These are phyloP conservation scores for Hypomecis punctinalis DNA, from an alignment of 2,888 invertebrate genomes.

Conservation along the genomic window DNA sequence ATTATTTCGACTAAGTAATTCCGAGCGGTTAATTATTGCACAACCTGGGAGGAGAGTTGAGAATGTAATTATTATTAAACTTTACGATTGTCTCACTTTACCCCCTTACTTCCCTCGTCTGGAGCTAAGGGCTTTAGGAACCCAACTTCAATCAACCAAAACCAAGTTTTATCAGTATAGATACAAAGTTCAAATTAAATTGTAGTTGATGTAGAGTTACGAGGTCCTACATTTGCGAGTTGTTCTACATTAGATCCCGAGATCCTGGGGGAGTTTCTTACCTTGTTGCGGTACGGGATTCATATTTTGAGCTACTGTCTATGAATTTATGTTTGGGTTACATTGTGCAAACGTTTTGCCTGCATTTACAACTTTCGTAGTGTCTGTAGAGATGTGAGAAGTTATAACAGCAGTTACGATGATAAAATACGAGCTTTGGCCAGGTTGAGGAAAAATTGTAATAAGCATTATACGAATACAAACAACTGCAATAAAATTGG, in stretches of 20 bases:
- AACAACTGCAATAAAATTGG: no score
- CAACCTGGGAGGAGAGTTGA: constrained; percentile 83
- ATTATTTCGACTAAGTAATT: constrained; percentile 85
- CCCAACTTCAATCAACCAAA: constrained; percentile 44
- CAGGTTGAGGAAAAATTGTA: no score
- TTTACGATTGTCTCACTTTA: constrained; percentile 86
- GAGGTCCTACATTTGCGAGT: constrained; percentile 47
- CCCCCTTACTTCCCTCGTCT: constrained; percentile 69
- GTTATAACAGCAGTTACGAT: not conserved
- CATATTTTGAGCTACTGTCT: constrained; percentile 78
- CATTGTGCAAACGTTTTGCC: constrained; percentile 34
- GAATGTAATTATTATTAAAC: constrained; percentile 86
- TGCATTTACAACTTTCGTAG: constrained; percentile 5
- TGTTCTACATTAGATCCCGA: constrained; percentile 66
- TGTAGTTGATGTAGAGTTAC: constrained; percentile 37
- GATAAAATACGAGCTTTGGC: no score
- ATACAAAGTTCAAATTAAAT: constrained; percentile 52
- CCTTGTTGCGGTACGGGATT: constrained; percentile 80
- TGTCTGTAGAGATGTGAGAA: not conserved
- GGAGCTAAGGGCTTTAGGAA: constrained; percentile 53
- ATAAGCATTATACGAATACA: no score
- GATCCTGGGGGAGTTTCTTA: constrained; percentile 83
- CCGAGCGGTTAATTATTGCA: constrained; percentile 85
- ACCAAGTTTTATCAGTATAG: constrained; percentile 39
- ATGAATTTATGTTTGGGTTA: constrained; percentile 67